A percentile compares a stretch with the other conserved stretches of the same genome.
phyloP scores from a whole-genome alignment of 2,797 vertebrate species.

The Chelonia mydas region DNA sequence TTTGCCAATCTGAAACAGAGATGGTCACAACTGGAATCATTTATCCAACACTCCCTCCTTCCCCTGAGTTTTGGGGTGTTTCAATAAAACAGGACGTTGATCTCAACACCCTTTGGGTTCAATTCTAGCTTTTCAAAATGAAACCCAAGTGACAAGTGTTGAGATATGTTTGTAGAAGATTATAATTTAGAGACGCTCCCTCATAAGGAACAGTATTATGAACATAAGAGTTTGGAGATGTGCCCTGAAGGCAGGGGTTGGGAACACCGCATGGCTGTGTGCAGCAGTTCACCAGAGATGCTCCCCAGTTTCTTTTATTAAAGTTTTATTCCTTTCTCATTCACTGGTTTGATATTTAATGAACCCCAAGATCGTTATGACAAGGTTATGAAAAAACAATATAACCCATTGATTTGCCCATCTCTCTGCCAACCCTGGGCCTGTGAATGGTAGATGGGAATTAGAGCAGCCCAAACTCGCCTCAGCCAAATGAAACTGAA shows the following conservation, averaged over 20 bases:
- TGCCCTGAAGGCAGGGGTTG: too few relatives aligned
- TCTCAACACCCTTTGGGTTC: conserved; percentile 70
- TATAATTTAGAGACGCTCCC: too few relatives aligned
- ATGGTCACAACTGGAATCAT: too few relatives aligned
- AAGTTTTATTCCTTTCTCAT: too few relatives aligned
- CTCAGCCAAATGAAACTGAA: neutral
- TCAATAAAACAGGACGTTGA: conserved; percentile 64
- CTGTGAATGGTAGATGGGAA: conserved; percentile 13
- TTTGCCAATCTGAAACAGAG: conserved; percentile 67
- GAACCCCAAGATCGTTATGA: conserved; percentile 16
- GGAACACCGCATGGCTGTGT: too few relatives aligned
- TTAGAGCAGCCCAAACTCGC: neutral
- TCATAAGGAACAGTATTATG: too few relatives aligned
- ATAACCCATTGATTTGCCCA: neutral
- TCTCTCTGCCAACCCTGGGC: neutral
- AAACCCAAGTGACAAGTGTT: conserved; percentile 50
- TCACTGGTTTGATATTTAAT: too few relatives aligned
- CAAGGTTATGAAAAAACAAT: conserved; percentile 57
- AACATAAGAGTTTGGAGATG: too few relatives aligned
- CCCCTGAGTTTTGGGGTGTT: conserved; percentile 58
- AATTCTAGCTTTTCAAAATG: conserved; percentile 69
- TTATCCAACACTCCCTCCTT: conserved; percentile 55
- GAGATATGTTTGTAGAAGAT: too few relatives aligned
- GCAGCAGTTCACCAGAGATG: too few relatives aligned
- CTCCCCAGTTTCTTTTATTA: too few relatives aligned